Conservation (phyloP, 1,140 invertebrate species). For the Drosophila nikananu region DNA sequence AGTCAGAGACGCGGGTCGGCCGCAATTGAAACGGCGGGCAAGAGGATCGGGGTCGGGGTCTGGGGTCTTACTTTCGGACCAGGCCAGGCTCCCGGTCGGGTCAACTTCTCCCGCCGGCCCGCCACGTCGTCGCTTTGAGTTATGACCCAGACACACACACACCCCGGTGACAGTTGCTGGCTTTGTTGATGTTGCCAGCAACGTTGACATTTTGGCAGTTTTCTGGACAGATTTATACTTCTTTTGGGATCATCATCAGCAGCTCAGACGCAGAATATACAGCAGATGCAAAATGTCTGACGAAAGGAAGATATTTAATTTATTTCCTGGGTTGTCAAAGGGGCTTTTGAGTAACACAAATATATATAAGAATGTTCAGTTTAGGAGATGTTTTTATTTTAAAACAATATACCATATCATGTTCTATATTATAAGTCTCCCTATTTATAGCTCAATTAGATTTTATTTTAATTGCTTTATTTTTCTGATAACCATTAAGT, state of each 20-base stretch:
- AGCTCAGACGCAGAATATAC: not conserved
- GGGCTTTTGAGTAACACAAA: not conserved
- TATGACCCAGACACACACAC: constrained; percentile 56
- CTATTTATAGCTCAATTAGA: too few species aligned
- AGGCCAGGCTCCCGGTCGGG: constrained; percentile 10
- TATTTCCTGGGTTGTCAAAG: too few species aligned
- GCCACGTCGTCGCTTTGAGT: constrained; percentile 61
- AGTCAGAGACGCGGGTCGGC: constrained; percentile 54
- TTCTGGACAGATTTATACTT: constrained; percentile 20
- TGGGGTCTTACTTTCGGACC: not conserved
- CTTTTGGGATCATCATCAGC: not conserved
- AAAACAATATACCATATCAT: too few species aligned
- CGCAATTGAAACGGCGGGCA: constrained; percentile 35
- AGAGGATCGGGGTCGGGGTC: not conserved
- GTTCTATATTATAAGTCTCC: too few species aligned
- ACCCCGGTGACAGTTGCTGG: constrained; percentile 58
- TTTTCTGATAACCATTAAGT: not conserved
- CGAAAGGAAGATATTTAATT: not conserved
- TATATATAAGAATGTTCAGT: not conserved
- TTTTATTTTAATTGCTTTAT: too few species aligned
- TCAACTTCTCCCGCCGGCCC: constrained; percentile 21
- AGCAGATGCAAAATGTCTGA: not conserved
- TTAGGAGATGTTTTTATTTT: too few species aligned
- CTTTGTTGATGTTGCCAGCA: constrained; percentile 31
- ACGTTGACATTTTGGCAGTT: constrained; percentile 32